A percentile compares a stretch with the other conserved stretches of the same genome.
These are phyloP conservation scores for Lordiphosa clarofinis DNA, from an alignment of 1,140 invertebrate species.

Conservation along the genomic window DNA sequence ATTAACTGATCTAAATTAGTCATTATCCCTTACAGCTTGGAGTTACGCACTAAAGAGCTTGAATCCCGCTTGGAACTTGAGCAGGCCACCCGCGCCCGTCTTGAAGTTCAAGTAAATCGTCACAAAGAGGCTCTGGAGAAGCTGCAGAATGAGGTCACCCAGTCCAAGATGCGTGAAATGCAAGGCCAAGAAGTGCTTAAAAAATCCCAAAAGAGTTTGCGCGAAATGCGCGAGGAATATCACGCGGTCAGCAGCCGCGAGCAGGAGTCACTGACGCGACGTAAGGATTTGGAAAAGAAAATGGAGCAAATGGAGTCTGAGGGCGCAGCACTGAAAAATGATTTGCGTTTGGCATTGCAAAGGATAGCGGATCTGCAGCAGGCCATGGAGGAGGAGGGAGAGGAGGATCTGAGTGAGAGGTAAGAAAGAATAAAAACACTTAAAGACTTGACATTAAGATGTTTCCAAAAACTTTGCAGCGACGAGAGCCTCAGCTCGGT, in stretches of 20 bases:
- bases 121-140: constrained; percentile 92
- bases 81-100: constrained; percentile 88
- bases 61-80: constrained; percentile 94
- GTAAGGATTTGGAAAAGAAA: constrained; percentile 86
- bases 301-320: constrained; percentile 85
- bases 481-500: constrained; percentile 73
- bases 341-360: constrained; percentile 89
- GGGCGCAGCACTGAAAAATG: constrained; percentile 83
- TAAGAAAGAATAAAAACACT: constrained; percentile 49
- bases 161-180: constrained; percentile 86
- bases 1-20: neutral
- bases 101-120: constrained; percentile 91
- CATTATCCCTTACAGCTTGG: constrained; percentile 80
- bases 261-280: constrained; percentile 85
- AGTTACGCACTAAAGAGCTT: constrained; percentile 91
- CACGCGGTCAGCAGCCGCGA: constrained; percentile 84
- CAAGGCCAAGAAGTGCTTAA: constrained; percentile 88
- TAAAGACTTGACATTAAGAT: neutral
- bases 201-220: constrained; percentile 85
- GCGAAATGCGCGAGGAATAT: constrained; percentile 88
- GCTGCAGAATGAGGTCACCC: constrained; percentile 86
- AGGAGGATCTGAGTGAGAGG: constrained; percentile 84
- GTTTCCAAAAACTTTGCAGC: constrained; percentile 23
- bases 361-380: constrained; percentile 91
- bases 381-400: constrained; percentile 90